Evolutionary conservation across 2,797 vertebrate species (phyloP).

Genomic region (Heterohyrax brucei): DNA sequence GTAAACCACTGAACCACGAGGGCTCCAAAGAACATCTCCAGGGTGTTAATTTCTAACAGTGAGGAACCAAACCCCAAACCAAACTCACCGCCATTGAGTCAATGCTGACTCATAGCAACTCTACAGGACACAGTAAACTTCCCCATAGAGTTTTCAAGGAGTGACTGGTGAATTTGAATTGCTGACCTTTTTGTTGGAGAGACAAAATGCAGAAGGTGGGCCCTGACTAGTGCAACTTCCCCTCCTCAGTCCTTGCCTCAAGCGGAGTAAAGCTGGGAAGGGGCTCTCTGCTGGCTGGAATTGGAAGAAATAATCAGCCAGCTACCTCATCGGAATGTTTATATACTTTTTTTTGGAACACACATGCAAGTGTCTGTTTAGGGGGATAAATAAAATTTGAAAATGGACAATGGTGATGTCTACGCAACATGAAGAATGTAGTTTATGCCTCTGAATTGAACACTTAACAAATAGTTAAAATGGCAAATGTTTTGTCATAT

Average conservation of each 20-base stretch:
- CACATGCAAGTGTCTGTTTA: background rate
- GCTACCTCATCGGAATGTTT: background rate
- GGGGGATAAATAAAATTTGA: background rate
- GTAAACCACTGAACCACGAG: too few species aligned
- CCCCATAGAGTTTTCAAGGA: too few species aligned
- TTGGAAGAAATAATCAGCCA: background rate
- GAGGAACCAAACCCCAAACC: background rate
- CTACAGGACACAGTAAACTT: too few species aligned
- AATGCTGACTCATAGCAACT: too few species aligned
- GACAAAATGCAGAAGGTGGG: background rate
- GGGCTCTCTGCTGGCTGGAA: background rate
- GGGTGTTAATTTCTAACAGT: background rate
- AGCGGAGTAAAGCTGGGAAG: background rate
- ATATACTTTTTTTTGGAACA: background rate
- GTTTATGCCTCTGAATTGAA: background rate
- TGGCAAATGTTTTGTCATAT: background rate
- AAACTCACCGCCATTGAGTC: too few species aligned
- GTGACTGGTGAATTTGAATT: too few species aligned
- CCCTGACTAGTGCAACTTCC: accelerated
- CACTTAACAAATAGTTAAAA: background rate
- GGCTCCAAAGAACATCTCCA: background rate
- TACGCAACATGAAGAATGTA: background rate
- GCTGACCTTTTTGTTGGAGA: background rate
- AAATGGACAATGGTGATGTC: background rate
- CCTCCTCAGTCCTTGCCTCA: background rate